Percentiles rank a stretch among this genome's conserved stretches.
Conservation (phyloP, 2,113 vertebrate genomes). For the Casuarius casuarius region DNA sequence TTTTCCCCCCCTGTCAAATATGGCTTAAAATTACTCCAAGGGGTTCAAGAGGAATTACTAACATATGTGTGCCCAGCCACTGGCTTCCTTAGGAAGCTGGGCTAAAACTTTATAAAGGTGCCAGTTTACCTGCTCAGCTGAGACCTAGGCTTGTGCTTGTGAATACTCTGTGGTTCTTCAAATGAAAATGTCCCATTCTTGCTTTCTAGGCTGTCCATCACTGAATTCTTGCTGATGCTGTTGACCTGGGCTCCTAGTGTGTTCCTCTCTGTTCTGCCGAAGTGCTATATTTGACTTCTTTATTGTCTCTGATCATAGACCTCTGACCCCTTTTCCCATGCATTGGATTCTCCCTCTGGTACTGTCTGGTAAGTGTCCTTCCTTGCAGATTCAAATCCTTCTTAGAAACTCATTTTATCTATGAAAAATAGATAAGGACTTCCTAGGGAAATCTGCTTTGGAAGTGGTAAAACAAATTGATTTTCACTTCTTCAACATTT, state of each 20-base stretch:
- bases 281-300: neutral
- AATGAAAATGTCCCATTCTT: neutral
- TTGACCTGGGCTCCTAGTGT: neutral
- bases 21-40: neutral
- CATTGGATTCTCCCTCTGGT: accelerated
- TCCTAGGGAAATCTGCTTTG: neutral
- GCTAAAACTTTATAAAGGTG: neutral
- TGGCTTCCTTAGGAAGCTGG: neutral
- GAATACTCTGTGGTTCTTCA: neutral
- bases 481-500: neutral
- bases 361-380: slow-evolving; percentile 7
- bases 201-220: neutral
- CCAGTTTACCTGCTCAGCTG: neutral
- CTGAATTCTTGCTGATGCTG: neutral
- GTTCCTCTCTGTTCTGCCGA: neutral
- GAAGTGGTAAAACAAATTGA: neutral
- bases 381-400: neutral
- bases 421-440: neutral
- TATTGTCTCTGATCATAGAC: neutral
- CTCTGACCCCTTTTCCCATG: neutral
- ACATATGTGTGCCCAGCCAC: no score
- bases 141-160: neutral
- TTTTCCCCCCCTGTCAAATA: neutral
- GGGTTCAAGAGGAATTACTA: neutral
- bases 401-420: neutral